A percentile compares a stretch with the other conserved stretches of the same genome.
Conservation (phyloP, 2,888 invertebrate species). For the Liopterus haemorrhoidalis region DNA sequence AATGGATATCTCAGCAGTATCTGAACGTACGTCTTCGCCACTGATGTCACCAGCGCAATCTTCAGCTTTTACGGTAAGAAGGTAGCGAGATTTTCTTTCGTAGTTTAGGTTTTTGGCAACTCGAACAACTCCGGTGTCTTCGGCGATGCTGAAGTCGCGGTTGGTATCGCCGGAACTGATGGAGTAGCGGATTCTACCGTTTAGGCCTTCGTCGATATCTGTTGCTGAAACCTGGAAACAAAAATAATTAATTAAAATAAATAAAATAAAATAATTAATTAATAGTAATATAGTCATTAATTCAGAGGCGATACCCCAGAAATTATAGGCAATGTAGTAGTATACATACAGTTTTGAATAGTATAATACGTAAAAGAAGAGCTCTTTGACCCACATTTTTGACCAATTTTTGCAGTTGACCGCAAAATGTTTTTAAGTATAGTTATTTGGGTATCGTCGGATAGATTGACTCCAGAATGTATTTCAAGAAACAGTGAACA, state of each 20-base stretch:
- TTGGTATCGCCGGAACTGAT: constrained; percentile 85
- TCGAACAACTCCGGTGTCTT: constrained; percentile 84
- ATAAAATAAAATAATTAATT: constrained; percentile 15
- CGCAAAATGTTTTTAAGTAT: too few species aligned
- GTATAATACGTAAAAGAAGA: too few species aligned
- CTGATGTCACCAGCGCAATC: constrained; percentile 73
- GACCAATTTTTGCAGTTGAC: too few species aligned
- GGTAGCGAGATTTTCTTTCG: constrained; percentile 80
- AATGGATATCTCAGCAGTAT: constrained; percentile 76
- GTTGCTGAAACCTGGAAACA: constrained; percentile 72
- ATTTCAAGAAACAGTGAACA: too few species aligned
- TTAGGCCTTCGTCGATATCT: constrained; percentile 80
- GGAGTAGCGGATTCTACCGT: constrained; percentile 87
- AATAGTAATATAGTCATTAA: too few species aligned
- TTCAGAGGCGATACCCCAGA: not conserved
- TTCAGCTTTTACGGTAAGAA: constrained; percentile 78
- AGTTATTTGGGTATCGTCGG: too few species aligned
- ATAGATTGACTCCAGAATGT: too few species aligned
- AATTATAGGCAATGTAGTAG: not conserved
- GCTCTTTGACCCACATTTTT: too few species aligned
- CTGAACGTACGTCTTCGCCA: constrained; percentile 54
- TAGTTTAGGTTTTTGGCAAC: constrained; percentile 91
- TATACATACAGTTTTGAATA: too few species aligned
- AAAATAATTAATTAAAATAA: constrained; percentile 11
- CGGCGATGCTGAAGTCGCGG: constrained; percentile 84